Evolutionary conservation across 2,113 vertebrate species (phyloP).

Genomic region (Ibidorhyncha struthersii): DNA sequence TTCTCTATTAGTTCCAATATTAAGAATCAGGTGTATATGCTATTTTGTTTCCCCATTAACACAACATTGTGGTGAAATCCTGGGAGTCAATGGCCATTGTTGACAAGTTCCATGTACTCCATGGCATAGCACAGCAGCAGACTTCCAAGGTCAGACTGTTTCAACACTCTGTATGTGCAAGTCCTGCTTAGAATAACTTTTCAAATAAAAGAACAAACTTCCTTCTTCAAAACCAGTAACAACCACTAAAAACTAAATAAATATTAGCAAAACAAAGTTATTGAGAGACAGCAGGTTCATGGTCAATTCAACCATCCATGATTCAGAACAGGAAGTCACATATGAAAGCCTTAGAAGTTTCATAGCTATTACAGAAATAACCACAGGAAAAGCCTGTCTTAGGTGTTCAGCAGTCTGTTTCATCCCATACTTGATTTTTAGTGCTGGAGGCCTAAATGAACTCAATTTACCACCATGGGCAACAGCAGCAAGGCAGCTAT

Average conservation of each 20-base stretch:
- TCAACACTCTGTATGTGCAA: background rate
- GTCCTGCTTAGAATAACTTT: background rate
- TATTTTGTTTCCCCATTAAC: background rate
- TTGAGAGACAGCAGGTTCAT: background rate
- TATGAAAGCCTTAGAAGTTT: accelerated
- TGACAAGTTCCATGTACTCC: background rate
- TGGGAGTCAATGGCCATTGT: background rate
- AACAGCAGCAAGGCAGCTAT: background rate
- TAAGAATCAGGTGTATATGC: background rate
- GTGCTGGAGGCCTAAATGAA: background rate
- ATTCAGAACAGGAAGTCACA: background rate
- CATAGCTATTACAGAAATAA: background rate
- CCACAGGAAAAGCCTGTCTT: background rate
- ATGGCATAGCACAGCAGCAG: background rate
- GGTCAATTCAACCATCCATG: accelerated
- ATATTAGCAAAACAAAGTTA: background rate
- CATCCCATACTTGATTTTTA: background rate
- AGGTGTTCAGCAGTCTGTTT: background rate
- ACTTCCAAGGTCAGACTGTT: background rate
- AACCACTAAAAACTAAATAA: background rate
- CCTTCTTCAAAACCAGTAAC: background rate
- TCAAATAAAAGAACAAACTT: background rate
- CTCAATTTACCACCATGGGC: background rate
- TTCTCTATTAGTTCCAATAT: background rate
- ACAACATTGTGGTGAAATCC: background rate